Evolutionary conservation across 2,797 vertebrate species (phyloP).

Genomic region (Takifugu rubripes): DNA sequence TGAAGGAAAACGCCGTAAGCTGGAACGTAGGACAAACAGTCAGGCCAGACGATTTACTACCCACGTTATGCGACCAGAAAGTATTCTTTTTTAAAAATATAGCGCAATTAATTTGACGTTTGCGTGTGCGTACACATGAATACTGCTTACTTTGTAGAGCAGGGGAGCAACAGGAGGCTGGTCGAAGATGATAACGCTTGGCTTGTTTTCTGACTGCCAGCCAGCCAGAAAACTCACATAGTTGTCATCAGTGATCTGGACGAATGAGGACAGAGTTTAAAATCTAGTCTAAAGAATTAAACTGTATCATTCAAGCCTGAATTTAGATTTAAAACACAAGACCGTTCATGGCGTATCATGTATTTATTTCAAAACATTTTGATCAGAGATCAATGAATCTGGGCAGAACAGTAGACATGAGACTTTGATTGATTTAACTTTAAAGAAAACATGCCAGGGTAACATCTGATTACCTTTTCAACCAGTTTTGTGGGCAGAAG

Average conservation of each 20-base stretch:
- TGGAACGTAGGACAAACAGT: slow-evolving; percentile 48
- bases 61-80: too few species aligned
- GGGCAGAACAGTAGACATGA: too few species aligned
- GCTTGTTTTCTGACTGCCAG: slow-evolving; percentile 92
- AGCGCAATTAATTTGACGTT: background rate
- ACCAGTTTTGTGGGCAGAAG: slow-evolving; percentile 88
- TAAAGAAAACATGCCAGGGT: too few species aligned
- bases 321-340: too few species aligned
- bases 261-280: slow-evolving; percentile 14
- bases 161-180: slow-evolving; percentile 79
- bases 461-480: slow-evolving; percentile 77
- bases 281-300: background rate
- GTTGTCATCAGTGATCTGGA: slow-evolving; percentile 89
- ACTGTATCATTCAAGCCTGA: background rate
- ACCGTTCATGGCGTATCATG: too few species aligned
- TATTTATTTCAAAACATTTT: background rate
- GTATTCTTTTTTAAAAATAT: background rate
- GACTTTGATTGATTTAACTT: too few species aligned
- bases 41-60: background rate
- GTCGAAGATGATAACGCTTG: slow-evolving; percentile 88
- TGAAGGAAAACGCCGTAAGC: slow-evolving; percentile 89
- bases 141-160: slow-evolving; percentile 84
- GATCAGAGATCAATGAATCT: background rate
- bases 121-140: background rate
- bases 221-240: slow-evolving; percentile 82